phyloP scores from a whole-genome alignment of 2,888 invertebrate genomes.

The Malthinus seriepunctatus region DNA sequence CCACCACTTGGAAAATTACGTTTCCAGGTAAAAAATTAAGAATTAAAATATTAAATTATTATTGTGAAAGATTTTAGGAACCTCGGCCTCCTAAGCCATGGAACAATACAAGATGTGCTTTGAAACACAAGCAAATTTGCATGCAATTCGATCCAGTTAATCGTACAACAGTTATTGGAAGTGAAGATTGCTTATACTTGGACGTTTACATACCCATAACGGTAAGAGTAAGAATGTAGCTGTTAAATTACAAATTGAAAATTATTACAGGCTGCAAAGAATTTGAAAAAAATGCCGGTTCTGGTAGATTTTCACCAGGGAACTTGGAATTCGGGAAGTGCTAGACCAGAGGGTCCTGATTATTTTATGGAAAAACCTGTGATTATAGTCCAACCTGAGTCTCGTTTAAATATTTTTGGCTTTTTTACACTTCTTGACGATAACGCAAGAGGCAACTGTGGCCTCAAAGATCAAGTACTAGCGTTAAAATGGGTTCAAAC shows the following conservation, averaged over 20 bases:
- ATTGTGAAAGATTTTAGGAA: neutral
- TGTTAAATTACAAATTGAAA: too few relatives aligned
- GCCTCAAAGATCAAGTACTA: conserved; percentile 38
- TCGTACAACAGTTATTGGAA: neutral
- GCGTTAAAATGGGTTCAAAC: conserved; percentile 38
- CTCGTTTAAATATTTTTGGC: conserved; percentile 3
- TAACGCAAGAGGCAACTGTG: conserved; percentile 36
- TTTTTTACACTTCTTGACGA: conserved; percentile 31
- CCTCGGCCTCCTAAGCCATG: neutral
- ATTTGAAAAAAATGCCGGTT: neutral
- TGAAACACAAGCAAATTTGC: neutral
- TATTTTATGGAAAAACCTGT: conserved; percentile 9
- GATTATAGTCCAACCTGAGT: neutral
- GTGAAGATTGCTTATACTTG: neutral
- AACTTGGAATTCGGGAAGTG: too few relatives aligned
- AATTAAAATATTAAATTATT: too few relatives aligned
- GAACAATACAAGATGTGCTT: neutral
- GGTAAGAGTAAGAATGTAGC: neutral
- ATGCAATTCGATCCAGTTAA: neutral
- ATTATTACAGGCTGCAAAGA: neutral
- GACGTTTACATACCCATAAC: neutral
- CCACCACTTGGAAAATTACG: neutral
- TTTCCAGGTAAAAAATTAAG: neutral
- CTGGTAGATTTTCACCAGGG: conserved; percentile 8
- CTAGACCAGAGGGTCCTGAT: too few relatives aligned